Percentiles rank a stretch among this genome's conserved stretches.
phyloP scores from a whole-genome alignment of 2,797 vertebrate genomes.

The Chaenodraco wilsoni region DNA sequence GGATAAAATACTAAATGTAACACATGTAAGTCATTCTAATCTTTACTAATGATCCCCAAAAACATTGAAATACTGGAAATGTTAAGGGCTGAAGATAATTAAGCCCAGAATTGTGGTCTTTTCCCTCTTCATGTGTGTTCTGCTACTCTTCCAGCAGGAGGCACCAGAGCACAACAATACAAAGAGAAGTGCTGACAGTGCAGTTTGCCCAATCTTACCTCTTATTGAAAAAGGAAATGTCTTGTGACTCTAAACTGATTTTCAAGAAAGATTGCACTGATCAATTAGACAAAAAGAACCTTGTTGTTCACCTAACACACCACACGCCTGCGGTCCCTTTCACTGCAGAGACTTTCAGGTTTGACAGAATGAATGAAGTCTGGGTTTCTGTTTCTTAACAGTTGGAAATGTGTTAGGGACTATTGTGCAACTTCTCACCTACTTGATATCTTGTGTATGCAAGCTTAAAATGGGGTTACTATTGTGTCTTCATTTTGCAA shows the following conservation, averaged over 20 bases:
- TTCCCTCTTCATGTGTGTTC: background rate
- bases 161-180: conserved; percentile 28
- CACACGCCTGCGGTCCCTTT: background rate
- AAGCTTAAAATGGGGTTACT: background rate
- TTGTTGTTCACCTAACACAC: conserved; percentile 29
- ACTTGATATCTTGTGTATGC: background rate
- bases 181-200: conserved; percentile 25
- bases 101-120: background rate
- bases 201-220: conserved; percentile 40
- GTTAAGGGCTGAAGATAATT: background rate
- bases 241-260: conserved; percentile 71
- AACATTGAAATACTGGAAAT: background rate
- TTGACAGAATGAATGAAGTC: conserved; percentile 1
- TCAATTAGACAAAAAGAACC: conserved; percentile 22
- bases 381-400: background rate
- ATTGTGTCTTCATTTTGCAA: too few species aligned
- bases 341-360: background rate
- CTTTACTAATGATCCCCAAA: background rate
- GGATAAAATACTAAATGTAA: too few species aligned
- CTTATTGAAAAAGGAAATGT: conserved; percentile 37
- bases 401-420: background rate
- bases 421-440: background rate
- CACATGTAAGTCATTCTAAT: too few species aligned
- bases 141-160: conserved; percentile 58
- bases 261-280: conserved; percentile 37